Conservation (phyloP, 2,888 invertebrate species). For the Tenthredo distinguenda region DNA sequence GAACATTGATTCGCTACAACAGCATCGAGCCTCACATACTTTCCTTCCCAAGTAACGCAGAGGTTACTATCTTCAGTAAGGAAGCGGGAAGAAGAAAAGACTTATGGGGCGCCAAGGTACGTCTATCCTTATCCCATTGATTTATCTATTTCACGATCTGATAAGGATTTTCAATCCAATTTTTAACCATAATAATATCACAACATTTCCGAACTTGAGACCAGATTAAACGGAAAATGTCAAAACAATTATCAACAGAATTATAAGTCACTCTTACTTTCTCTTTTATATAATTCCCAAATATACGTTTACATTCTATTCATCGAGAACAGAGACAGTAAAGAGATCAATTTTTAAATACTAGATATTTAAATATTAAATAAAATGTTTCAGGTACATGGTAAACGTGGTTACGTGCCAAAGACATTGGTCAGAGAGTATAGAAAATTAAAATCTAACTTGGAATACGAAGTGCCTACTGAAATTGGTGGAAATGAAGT, state of each 20-base stretch:
- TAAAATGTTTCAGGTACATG: conserved; percentile 79
- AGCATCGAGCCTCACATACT: conserved; percentile 81
- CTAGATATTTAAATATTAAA: background rate
- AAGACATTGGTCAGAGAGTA: conserved; percentile 82
- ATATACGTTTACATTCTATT: background rate
- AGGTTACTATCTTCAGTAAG: conserved; percentile 85
- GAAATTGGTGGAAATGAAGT: conserved; percentile 68
- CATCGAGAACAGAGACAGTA: background rate
- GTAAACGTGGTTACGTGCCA: conserved; percentile 85
- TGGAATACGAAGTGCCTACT: conserved; percentile 78
- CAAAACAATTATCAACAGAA: background rate
- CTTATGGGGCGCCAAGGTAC: conserved; percentile 84
- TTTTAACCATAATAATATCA: background rate
- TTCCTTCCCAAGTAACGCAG: conserved; percentile 81
- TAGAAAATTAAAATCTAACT: conserved; percentile 78
- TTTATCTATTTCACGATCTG: background rate
- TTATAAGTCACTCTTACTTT: background rate
- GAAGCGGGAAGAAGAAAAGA: conserved; percentile 82
- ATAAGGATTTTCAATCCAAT: background rate
- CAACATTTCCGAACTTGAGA: background rate
- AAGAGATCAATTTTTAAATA: background rate
- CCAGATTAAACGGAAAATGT: background rate
- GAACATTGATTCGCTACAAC: conserved; percentile 81
- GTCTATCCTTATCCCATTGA: conserved; percentile 20
- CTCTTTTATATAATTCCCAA: background rate